Conservation (phyloP, 1,140 invertebrate species). For the Vanessa atalanta region DNA sequence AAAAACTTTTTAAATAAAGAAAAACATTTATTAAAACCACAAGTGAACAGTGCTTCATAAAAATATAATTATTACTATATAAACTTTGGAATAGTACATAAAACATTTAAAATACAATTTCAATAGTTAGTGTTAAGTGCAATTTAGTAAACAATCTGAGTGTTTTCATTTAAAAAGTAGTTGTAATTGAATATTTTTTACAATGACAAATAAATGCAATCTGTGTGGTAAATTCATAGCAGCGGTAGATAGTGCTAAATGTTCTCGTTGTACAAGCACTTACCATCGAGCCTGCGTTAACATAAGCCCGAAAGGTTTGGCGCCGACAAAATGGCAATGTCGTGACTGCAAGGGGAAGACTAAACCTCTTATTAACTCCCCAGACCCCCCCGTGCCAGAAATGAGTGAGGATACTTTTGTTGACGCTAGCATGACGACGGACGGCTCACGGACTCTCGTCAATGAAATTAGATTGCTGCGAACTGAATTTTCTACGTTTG, state of each 20-base stretch:
- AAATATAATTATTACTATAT: conserved; percentile 11
- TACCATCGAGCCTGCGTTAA: conserved; percentile 10
- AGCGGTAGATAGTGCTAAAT: conserved; percentile 12
- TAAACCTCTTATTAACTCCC: not conserved
- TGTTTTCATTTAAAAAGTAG: conserved; percentile 2
- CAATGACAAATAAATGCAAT: conserved; percentile 16
- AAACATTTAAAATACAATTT: conserved; percentile 17
- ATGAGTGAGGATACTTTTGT: conserved; percentile 3
- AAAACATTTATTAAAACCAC: conserved; percentile 8
- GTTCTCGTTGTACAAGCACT: conserved; percentile 3
- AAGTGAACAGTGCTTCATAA: conserved; percentile 13
- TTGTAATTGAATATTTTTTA: conserved; percentile 2
- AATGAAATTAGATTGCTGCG: not conserved
- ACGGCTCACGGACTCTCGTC: not conserved
- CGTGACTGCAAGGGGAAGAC: conserved; percentile 1
- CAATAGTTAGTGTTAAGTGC: conserved; percentile 13
- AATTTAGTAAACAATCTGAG: conserved; percentile 14
- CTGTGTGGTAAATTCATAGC: conserved; percentile 14
- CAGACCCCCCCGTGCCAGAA: not conserved
- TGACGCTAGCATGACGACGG: not conserved
- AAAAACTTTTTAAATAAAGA: conserved; percentile 9
- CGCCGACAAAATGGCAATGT: conserved; percentile 1
- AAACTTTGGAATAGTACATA: conserved; percentile 1
- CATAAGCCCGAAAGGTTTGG: conserved; percentile 15
- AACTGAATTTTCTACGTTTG: not conserved